Base-by-base conservation (phyloP, 2,797 vertebrate genomes). In the Champsocephalus gunnari region DNA sequence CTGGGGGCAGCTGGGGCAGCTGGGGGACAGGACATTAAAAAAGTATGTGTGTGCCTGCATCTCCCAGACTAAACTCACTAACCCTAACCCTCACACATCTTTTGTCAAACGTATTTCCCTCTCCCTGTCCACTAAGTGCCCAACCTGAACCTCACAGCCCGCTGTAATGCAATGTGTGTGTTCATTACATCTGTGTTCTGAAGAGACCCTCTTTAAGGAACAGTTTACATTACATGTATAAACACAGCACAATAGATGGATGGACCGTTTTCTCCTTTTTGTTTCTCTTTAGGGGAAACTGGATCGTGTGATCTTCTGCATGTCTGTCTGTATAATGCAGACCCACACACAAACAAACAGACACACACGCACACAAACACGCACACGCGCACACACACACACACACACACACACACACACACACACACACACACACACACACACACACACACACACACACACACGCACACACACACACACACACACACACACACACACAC, bases 21-120 rank as follows among this genome's bases (percentile, higher is more conserved):
- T 54, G 5, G 43, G 32, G 56, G 47, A 57, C 56, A 66, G 60
- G 53, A 73, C 19, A 62, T 61, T 43, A 62, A 67, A 34, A 59
- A 49, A 54, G 34, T 72, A 44, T n/a, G 51, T 67, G 32, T 57
- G 66, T 51, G 44, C 53, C 51, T 54, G 32, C 24, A 19, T 65
- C 64, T 66, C 13, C 32, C 14, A 71, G 58, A 38, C 43, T 77
- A 44, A 61, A 71, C 49, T 74, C 51, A 60, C 64, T 64, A 82
- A 79, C 19, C 19, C 19, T 19, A 19, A 19, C 19, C 62, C 67
- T 80, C 67, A 82, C 73, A 80, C 70, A 82, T 59, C 64, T 72
- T 72, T 84, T 69, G 70, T 80, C 67, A 77, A 60, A 70, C 19
- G 60, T 54, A 45, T 21, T 58, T 57, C 50, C 24, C 17, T 56